These are phyloP conservation scores for Rhabdophis nuchalis DNA, from an alignment of 2,797 vertebrate genomes.

Conservation along the genomic window DNA sequence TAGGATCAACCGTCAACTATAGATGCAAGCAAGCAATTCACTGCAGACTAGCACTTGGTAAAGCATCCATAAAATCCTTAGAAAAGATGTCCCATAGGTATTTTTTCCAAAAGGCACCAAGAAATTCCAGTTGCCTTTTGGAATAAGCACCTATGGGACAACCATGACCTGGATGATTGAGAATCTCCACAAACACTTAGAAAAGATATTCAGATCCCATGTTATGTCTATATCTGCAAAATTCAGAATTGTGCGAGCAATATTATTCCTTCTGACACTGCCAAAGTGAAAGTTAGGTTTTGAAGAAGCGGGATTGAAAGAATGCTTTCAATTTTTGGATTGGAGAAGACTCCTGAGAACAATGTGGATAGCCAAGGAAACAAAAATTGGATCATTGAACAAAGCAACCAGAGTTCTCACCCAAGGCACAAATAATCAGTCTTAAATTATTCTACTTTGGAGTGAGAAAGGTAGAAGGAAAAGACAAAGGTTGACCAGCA, in stretches of 20 bases:
- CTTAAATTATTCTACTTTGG: not conserved
- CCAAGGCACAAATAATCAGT: not conserved
- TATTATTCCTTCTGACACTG: not conserved
- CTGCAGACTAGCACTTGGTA: not conserved
- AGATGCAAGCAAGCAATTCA: not conserved
- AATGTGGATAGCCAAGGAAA: not conserved
- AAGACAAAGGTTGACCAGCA: not conserved
- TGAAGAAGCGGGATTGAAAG: not conserved
- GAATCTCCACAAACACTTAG: not conserved
- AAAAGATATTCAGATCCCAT: not conserved
- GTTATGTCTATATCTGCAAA: not conserved
- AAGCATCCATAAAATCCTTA: not conserved
- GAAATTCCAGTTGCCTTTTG: not conserved
- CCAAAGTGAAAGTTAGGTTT: not conserved
- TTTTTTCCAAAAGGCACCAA: not conserved
- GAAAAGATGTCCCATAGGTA: not conserved
- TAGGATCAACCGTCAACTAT: not conserved
- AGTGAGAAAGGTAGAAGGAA: not conserved
- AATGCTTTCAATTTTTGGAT: not conserved
- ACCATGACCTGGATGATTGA: not conserved
- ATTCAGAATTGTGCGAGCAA: not conserved
- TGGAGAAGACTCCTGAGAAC: not conserved
- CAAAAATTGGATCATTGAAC: not conserved
- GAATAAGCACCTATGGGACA: too few species aligned
- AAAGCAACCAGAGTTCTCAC: not conserved